A percentile compares a stretch with the other conserved stretches of the same genome.
phyloP scores from a whole-genome alignment of 1,140 invertebrate genomes.

The Gryllus bimaculatus region DNA sequence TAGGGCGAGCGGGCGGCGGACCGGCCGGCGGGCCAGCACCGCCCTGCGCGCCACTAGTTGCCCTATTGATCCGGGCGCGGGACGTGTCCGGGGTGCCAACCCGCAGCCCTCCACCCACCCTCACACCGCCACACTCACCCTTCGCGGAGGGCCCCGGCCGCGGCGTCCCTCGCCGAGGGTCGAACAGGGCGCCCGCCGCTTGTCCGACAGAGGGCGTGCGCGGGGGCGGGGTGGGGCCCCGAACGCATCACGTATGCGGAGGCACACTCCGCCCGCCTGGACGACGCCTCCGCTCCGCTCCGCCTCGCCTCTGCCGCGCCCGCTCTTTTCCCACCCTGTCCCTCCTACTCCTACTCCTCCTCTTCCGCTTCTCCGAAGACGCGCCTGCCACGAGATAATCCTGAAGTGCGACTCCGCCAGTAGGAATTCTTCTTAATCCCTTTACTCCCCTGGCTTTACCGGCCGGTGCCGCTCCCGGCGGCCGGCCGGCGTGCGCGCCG shows the following conservation, averaged over 20 bases:
- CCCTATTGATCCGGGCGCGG: neutral
- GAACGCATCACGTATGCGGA: neutral
- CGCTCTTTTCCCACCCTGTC: no score
- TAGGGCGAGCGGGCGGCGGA: no score
- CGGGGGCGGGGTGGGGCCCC: no score
- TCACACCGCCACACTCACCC: neutral
- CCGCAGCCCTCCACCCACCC: neutral
- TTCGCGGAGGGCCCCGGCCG: neutral
- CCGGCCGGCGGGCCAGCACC: neutral
- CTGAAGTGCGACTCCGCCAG: neutral
- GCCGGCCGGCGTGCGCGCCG: no score
- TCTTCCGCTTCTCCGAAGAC: no score
- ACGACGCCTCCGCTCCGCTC: no score
- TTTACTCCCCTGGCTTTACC: neutral
- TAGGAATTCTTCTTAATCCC: neutral
- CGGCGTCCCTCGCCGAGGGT: no score
- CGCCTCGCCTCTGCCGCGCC: no score
- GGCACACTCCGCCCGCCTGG: no score
- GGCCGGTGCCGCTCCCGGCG: neutral
- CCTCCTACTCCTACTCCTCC: no score
- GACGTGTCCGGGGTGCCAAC: neutral
- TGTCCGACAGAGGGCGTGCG: no score
- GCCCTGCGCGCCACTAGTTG: neutral
- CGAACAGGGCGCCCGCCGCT: no score
- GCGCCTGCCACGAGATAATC: neutral